These are phyloP conservation scores for Saguinus midas DNA, from an alignment of 2,113 vertebrate species.

Conservation along the genomic window DNA sequence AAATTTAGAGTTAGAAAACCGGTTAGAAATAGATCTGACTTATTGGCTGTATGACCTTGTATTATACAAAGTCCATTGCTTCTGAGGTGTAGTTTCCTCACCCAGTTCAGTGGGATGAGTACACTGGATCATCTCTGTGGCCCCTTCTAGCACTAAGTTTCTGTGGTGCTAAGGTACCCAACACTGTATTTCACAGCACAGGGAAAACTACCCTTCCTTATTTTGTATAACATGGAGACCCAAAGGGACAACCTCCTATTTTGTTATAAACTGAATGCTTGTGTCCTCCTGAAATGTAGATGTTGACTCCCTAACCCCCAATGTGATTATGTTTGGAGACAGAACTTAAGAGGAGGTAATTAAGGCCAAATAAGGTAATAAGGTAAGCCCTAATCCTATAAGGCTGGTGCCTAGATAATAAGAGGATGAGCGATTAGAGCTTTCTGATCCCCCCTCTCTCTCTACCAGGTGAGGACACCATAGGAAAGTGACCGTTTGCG, in stretches of 20 bases:
- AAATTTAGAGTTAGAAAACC: neutral
- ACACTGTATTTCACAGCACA: neutral
- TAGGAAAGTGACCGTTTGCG: neutral
- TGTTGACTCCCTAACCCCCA: neutral
- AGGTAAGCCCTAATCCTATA: neutral
- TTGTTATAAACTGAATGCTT: neutral
- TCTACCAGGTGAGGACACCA: neutral
- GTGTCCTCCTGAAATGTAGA: neutral
- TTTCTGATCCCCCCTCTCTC: neutral
- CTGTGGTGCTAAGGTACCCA: neutral
- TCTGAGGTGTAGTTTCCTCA: neutral
- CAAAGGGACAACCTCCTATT: neutral
- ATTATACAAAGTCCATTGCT: neutral
- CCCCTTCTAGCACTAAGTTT: neutral
- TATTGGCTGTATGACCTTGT: neutral
- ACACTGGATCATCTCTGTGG: no score
- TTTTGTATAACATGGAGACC: neutral
- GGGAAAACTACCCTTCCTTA: neutral
- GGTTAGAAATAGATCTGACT: neutral
- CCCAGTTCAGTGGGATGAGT: neutral
- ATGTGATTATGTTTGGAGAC: neutral
- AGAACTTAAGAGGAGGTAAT: neutral
- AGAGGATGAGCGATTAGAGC: neutral
- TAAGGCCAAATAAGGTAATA: neutral
- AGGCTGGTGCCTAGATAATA: neutral